Base-by-base conservation (phyloP, 2,888 invertebrate genomes). In the Agriotes lineatus region DNA sequence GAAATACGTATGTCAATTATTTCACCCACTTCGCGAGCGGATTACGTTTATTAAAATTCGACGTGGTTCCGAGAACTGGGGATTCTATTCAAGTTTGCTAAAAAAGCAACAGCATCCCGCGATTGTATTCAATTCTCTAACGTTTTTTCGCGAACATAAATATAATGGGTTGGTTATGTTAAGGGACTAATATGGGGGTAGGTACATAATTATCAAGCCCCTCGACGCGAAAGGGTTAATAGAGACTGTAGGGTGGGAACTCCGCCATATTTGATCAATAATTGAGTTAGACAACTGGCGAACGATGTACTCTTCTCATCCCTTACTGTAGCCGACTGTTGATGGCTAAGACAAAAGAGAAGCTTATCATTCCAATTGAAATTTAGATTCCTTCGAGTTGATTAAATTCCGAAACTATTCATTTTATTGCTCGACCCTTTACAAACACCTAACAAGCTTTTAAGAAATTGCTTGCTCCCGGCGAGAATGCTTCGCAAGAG, bases 221-320 rank as follows among this genome's bases (percentile, higher is more conserved):
- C 82, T 83, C 79, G 80, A 81, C 79, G 81, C 80, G 79, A 83
- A 84, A 83, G 83, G 84, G 83, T 83, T 84, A 82, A 83, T 81
- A 82, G 81, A 82, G 81, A 79, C 81, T 77, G 79, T 81, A 80
- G 82, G 83, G 82, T 82, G 82, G 82, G 82, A 82, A 82, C 81
- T 78, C 80, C 83, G 84, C 84, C 84, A 84, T 84, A 83, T 84
- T 84, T 84, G 82, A 84, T 84, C 84, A 83, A 84, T 84, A 84
- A 84, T 84, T 84, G 82, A 84, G 83, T 84, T 83, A 82, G 83
- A 82, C 83, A 83, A 83, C 84, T 83, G 82, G 80, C 81, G 82
- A 82, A 83, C 81, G 81, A 81, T 81, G 80, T 82, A 79, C 81
- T 82, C 79, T 74, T 73, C 80, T 78, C 81, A 81, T 80, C 80